A percentile compares a stretch with the other conserved stretches of the same genome.
Evolutionary conservation across 2,888 invertebrate genomes (phyloP).

Genomic region (Ephialtes manifestator): DNA sequence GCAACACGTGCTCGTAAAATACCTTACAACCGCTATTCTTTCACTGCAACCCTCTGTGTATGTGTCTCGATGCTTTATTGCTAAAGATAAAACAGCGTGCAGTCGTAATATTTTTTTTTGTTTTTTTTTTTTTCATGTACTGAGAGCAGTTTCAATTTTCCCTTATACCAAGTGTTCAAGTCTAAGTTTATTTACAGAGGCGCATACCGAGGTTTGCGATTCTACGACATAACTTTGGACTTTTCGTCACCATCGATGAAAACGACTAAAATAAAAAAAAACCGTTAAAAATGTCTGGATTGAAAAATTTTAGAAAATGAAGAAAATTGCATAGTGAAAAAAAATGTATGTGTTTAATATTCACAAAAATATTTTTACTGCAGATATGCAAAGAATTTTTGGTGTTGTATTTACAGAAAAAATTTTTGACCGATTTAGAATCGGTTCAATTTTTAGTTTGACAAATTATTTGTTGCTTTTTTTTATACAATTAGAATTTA

Average conservation of each 20-base stretch:
- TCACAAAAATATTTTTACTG: too few relatives aligned
- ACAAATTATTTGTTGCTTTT: too few relatives aligned
- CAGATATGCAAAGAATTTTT: too few relatives aligned
- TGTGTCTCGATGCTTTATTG: conserved; percentile 43
- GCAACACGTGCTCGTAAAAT: conserved; percentile 20
- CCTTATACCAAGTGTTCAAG: background rate
- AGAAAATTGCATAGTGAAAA: too few relatives aligned
- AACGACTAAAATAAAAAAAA: background rate
- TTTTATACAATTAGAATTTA: too few relatives aligned
- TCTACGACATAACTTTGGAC: background rate
- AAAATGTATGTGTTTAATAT: too few relatives aligned
- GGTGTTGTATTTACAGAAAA: too few relatives aligned
- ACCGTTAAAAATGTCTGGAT: too few relatives aligned
- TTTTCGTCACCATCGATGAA: background rate
- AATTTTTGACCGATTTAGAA: too few relatives aligned
- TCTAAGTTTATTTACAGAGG: conserved; percentile 53
- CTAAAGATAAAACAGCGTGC: conserved; percentile 46
- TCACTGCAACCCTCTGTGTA: conserved; percentile 8
- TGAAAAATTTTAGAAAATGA: too few relatives aligned
- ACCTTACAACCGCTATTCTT: conserved; percentile 14
- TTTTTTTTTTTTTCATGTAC: background rate
- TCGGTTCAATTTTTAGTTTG: too few relatives aligned
- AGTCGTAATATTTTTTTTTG: conserved; percentile 12
- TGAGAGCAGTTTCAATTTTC: background rate
- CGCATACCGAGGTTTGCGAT: conserved; percentile 10